phyloP scores from a whole-genome alignment of 1,140 invertebrate genomes.

The Tetragonula clypearis region DNA sequence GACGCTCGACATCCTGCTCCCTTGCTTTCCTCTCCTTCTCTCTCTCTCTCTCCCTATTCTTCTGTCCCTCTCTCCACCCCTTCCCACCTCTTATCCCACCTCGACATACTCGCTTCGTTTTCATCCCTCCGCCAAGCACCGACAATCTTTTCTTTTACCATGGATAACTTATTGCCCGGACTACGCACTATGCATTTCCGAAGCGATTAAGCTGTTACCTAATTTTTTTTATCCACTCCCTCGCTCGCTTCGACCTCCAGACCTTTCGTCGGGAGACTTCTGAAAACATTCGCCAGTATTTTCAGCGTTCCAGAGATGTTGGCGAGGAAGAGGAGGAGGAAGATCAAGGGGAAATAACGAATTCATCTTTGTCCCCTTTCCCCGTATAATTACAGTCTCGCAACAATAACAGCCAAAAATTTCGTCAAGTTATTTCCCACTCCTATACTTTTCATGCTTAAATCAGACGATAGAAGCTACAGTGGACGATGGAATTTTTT shows the following conservation, averaged over 20 bases:
- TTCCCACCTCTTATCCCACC: slow-evolving; percentile 43
- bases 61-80: background rate
- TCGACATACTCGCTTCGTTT: slow-evolving; percentile 59
- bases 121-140: slow-evolving; percentile 16
- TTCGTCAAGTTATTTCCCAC: background rate
- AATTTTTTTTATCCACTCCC: slow-evolving; percentile 41
- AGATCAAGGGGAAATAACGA: background rate
- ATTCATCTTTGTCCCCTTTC: slow-evolving; percentile 39
- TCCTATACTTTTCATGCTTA: background rate
- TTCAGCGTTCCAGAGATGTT: background rate
- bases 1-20: slow-evolving; percentile 59
- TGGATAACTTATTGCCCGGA: slow-evolving; percentile 69
- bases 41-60: no score
- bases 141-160: slow-evolving; percentile 65
- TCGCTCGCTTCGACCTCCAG: background rate
- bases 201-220: slow-evolving; percentile 66
- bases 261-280: slow-evolving; percentile 20
- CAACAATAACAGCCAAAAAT: slow-evolving; percentile 37
- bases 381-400: slow-evolving; percentile 44
- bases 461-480: background rate
- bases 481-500: slow-evolving; percentile 1
- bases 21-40: slow-evolving; percentile 36
- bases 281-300: slow-evolving; percentile 49
- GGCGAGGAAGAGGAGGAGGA: background rate
- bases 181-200: slow-evolving; percentile 70